These are phyloP conservation scores for Brachypodius melanocephalos DNA, from an alignment of 2,113 vertebrate genomes.

Conservation along the genomic window DNA sequence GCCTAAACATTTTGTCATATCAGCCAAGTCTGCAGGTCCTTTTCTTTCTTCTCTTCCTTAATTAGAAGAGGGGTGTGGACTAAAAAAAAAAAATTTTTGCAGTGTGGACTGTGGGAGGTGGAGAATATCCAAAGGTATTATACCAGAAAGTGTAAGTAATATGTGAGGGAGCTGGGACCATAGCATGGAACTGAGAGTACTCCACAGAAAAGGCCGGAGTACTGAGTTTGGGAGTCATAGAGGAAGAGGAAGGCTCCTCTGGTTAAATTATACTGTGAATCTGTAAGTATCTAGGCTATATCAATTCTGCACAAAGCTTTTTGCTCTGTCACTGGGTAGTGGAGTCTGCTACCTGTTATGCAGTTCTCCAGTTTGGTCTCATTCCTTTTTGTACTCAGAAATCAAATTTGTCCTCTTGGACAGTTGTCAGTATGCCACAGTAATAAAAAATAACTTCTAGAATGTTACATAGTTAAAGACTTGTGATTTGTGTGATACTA, in stretches of 20 bases:
- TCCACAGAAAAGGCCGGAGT: not conserved
- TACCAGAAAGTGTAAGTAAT: not conserved
- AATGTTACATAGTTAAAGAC: not conserved
- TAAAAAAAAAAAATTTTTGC: not conserved
- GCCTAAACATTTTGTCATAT: not conserved
- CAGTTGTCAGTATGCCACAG: not conserved
- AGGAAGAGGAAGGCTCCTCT: not conserved
- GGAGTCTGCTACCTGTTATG: not conserved
- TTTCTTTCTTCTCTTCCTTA: not conserved
- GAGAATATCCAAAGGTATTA: not conserved
- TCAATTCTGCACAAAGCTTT: not conserved
- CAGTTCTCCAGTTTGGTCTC: not conserved
- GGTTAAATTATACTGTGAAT: not conserved
- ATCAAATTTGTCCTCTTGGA: not conserved
- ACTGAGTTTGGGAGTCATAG: not conserved
- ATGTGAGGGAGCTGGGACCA: not conserved
- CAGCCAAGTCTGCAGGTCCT: not conserved
- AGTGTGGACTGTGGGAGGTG: not conserved
- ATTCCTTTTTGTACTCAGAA: not conserved
- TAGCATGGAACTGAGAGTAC: not conserved
- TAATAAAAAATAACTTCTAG: not conserved
- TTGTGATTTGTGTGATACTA: not conserved
- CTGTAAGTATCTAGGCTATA: not conserved
- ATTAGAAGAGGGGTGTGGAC: not conserved
- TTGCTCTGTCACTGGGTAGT: not conserved